These are phyloP conservation scores for Ariolimax columbianus DNA, from an alignment of 2,888 invertebrate species.

Conservation along the genomic window DNA sequence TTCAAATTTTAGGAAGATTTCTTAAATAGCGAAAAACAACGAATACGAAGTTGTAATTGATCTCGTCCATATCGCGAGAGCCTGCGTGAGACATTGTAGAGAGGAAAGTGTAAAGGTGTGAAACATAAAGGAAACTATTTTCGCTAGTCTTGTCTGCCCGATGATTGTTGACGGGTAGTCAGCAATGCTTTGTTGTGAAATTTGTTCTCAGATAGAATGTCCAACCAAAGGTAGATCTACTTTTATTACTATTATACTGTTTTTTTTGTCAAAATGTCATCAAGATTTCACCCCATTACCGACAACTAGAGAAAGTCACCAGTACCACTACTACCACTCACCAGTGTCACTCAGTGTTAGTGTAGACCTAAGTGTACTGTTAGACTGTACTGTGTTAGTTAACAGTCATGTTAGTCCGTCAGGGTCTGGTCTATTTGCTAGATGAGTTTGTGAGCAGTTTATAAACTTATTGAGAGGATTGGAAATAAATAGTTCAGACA, in stretches of 20 bases:
- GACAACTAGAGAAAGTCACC: neutral
- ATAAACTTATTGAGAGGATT: no score
- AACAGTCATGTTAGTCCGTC: no score
- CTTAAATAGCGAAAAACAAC: neutral
- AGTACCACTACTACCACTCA: no score
- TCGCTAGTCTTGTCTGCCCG: neutral
- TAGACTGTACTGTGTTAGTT: no score
- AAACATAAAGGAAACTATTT: constrained; percentile 19
- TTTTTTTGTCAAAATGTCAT: neutral
- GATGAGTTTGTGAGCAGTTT: no score
- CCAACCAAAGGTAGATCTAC: constrained; percentile 50
- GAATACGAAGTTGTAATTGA: neutral
- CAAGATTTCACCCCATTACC: neutral
- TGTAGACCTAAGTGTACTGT: no score
- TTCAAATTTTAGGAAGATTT: no score
- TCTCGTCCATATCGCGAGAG: constrained; percentile 25
- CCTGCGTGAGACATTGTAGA: neutral
- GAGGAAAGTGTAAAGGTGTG: constrained; percentile 2
- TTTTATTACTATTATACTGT: neutral
- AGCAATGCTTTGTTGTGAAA: constrained; percentile 32
- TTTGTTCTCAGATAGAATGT: constrained; percentile 46
- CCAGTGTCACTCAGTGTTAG: no score
- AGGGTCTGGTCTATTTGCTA: no score
- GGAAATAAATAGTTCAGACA: no score
- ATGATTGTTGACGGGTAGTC: constrained; percentile 27